Base-by-base conservation (phyloP, 2,888 invertebrate genomes). In the Limnephilus auricula region DNA sequence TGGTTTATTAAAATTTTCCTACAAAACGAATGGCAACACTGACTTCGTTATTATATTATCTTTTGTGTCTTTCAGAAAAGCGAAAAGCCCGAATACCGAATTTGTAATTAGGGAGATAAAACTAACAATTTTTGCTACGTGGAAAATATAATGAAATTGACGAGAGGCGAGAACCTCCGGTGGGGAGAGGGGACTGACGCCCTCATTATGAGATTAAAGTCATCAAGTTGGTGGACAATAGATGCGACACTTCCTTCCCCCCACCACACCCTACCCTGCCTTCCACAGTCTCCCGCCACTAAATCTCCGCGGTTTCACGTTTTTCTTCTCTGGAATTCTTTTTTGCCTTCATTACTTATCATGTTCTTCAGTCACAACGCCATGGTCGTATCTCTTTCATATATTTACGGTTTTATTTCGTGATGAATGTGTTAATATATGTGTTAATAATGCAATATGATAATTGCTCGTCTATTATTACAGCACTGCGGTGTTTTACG, bases 191-290 rank as follows among this genome's bases (percentile, higher is more conserved):
- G 50, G 37, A 82, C 34, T 34, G 32, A 78, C 78, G 82, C 87
- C 91, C 90, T 92, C 92, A 92, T 92, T 92, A 92, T 92, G 79
- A 92, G 92, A 92, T 92, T 92, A 92, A 92, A 92, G 90, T 89
- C 92, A 92, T 90, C 90, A 92, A 80, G 92, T 89, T 79, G 89
- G 45, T 84, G 92, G 92, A 92, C 90, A 90, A 92, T 92, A 89
- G 90, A 87, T 84, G 90, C 79, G 90, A 90, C 92, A 90, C 82
- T 80, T 80, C 34, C 84, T 45, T 32, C 32, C 18, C 32, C 65
- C 40, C 65, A 5, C 83, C 32, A 89, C 30, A n/a, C 45, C 45
- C 37, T 78, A 37, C 25, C 18, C 65, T 25, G 1, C 65, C 65
- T 4, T 40, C 25, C 15, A 2, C 40, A 40, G 10, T 25, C 65